Evolutionary conservation across 2,888 invertebrate species (phyloP), one percentile per base, ranked within the genome.

Genomic region (Lysandra coridon): DNA sequence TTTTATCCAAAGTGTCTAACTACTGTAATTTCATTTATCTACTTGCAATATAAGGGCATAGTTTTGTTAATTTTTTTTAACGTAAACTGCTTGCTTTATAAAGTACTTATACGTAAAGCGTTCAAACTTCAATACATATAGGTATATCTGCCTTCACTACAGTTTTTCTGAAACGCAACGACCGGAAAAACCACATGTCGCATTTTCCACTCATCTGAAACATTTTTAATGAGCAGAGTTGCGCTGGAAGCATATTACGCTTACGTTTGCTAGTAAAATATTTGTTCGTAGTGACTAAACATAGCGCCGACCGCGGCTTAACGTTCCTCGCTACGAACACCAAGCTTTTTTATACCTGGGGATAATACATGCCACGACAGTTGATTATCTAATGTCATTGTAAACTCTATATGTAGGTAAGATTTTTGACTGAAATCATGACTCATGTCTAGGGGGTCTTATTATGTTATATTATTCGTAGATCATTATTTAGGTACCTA

Each of bases 211-310:
- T 33, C 33, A 1, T 6, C 69, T 33, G 33, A 40, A 53, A 73
- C 53, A 37, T 40, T n/a, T 57, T 57, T 79, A 73, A 37, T 73
- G 73, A 77, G 60, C 69, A 53, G 40, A 40, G 64, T 62, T 40
- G 62, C 64, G 73, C 37, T 69, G 73, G 14, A 57, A 73, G 73
- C 57, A 73, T 73, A 78, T 57, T 73, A 78, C 40, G 37, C 53
- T 37, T 57, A 33, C 78, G 40, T 69, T 78, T 73, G 74, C 49
- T 64, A 80, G 79, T 79, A 80, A 81, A 83, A 83, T 83, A 83
- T 83, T 83, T 83, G 83, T 82, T 78, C 80, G 80, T 80, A 80
- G 80, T 80, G 79, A 81, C 81, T 80, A 81, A 83, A 83, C 82
- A 82, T 80, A 78, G 78, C 64, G 80, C 14, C 81, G 80, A 80